phyloP scores from a whole-genome alignment of 2,888 invertebrate species.

The Diachrysia chrysitis region DNA sequence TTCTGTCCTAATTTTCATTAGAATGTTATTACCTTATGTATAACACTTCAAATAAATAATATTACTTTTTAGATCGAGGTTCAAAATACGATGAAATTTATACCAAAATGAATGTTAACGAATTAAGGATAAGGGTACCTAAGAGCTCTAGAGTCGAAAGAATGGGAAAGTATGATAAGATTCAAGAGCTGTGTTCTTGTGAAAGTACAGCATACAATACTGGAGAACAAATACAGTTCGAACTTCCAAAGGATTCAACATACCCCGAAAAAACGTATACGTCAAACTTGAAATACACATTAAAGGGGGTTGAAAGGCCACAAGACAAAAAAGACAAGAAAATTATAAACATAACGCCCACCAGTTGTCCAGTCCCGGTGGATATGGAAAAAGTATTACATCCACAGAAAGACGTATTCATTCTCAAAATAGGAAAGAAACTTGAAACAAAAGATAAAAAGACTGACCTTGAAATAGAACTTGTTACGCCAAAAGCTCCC shows the following conservation, averaged over 20 bases:
- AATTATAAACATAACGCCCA: conserved; percentile 80
- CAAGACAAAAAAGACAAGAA: conserved; percentile 71
- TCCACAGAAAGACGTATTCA: conserved; percentile 83
- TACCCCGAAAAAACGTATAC: conserved; percentile 71
- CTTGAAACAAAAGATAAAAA: conserved; percentile 84
- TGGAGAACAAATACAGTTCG: conserved; percentile 84
- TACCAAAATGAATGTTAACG: conserved; percentile 84
- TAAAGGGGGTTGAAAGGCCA: conserved; percentile 70
- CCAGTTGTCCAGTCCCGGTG: conserved; percentile 80
- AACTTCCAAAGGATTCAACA: conserved; percentile 74
- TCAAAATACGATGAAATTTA: conserved; percentile 83
- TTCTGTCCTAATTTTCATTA: conserved; percentile 10
- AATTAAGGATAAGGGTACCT: conserved; percentile 84
- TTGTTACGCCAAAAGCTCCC: conserved; percentile 81
- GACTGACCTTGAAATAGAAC: conserved; percentile 85
- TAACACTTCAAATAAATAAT: background rate
- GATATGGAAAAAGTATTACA: conserved; percentile 79
- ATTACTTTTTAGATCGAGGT: conserved; percentile 65
- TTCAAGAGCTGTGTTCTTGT: conserved; percentile 82
- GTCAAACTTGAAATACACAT: conserved; percentile 80
- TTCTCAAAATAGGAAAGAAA: conserved; percentile 85
- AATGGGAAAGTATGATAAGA: conserved; percentile 78
- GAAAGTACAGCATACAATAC: conserved; percentile 78
- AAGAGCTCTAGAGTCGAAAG: conserved; percentile 80
- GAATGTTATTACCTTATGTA: background rate